Base-by-base conservation (phyloP, 2,888 invertebrate species). In the Folsomia candida region DNA sequence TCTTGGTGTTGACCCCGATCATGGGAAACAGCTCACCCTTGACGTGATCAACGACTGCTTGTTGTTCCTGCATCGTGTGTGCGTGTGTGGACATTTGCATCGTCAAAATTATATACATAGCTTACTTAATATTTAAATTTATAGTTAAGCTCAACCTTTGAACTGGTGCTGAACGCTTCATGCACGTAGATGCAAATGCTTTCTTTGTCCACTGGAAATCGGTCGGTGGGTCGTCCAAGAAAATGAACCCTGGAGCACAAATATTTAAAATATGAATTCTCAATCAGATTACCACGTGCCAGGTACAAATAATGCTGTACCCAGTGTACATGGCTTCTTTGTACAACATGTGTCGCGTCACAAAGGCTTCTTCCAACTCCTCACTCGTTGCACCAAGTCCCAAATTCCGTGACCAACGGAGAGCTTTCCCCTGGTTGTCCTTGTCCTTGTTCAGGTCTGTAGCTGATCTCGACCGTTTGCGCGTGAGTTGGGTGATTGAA, bases 291-390 rank as follows among this genome's bases (percentile, higher is more conserved):
- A n/a, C n/a, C n/a, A 37, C 14, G 4, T 37, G 37, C 6, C 37
- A 9, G 37, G 4, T 37, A 37, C 6, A 9, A 37, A 37, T 37
- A 14, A 37, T 37, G 14, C 4, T 37, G 37, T 4, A 37, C 37
- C 37, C 69, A 9, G 79, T 79, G 72, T 79, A 79, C 25, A 79
- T 66, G 1, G 76, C 74, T 69, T 79, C 79, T 58, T 74, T 76
- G 61, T 75, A 79, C 27, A 79, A 47, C 25, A 71, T 71, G 24
- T 69, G 65, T 1, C 71, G 70, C 1, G 72, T 73, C 9, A 75
- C 68, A 28, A 65, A 51, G 3, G 11, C 27, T 24, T 65, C 51
- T 18, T 62, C 62, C n/a, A 24, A 20, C n/a, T 54, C 54, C n/a
- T 54, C 20, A n/a, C n/a, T n/a, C n/a, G n/a, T n/a, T n/a, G n/a